A percentile compares a stretch with the other conserved stretches of the same genome.
These are phyloP conservation scores for Microtus richardsoni DNA, from an alignment of 2,113 vertebrate species.

Conservation along the genomic window DNA sequence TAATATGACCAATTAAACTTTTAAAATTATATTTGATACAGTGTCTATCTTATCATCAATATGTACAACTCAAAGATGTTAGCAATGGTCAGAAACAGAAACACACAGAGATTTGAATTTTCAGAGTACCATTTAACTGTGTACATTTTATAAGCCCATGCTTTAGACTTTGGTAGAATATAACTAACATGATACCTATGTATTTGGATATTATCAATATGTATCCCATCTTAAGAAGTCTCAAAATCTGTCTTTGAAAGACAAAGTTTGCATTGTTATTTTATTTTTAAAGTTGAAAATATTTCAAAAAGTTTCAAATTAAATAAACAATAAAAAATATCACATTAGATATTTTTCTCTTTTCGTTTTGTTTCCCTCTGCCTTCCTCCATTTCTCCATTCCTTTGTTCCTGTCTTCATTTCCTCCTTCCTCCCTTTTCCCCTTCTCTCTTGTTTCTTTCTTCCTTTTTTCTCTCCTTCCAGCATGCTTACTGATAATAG, in stretches of 20 bases:
- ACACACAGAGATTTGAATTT: not conserved
- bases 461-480: not conserved
- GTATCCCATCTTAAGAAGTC: not conserved
- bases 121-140: not conserved
- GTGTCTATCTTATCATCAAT: not conserved
- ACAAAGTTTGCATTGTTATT: constrained; percentile 30
- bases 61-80: not conserved
- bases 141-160: not conserved
- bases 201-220: not conserved
- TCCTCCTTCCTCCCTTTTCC: too few relatives aligned
- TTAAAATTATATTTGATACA: not conserved
- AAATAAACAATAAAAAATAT: not conserved
- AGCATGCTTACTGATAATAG: not conserved
- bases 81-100: not conserved
- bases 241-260: constrained; percentile 36
- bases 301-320: constrained; percentile 53
- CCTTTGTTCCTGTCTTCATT: too few relatives aligned
- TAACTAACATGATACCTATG: not conserved
- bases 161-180: not conserved
- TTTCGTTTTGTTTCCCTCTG: not conserved
- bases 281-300: constrained; percentile 67
- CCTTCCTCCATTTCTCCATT: too few relatives aligned
- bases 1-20: not conserved
- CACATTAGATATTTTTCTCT: not conserved
- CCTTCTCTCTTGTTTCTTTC: not conserved